phyloP scores from a whole-genome alignment of 2,888 invertebrate genomes.

The Clistopyga incitator region DNA sequence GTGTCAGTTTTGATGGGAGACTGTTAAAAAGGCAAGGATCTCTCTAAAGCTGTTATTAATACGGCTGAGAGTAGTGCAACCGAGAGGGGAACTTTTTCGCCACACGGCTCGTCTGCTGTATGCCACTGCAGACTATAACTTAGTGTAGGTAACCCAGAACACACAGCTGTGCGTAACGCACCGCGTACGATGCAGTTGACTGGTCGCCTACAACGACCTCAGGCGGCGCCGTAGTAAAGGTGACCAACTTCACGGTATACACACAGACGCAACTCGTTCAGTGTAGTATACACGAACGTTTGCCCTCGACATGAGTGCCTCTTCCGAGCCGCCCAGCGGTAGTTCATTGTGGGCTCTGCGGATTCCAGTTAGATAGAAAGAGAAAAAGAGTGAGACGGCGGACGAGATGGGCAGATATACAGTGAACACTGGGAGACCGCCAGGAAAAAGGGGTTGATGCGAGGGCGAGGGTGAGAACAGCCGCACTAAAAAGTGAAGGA shows the following conservation, averaged over 20 bases:
- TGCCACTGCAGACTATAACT: not conserved
- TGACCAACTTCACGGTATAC: not conserved
- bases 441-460: conserved; percentile 63
- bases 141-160: not conserved
- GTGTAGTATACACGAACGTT: conserved; percentile 64
- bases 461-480: conserved; percentile 52
- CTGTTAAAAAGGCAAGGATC: conserved; percentile 79
- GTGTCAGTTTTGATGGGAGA: conserved; percentile 71
- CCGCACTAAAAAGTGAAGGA: conserved; percentile 41
- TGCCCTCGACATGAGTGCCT: conserved; percentile 74
- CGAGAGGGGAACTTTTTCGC: conserved; percentile 55
- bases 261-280: not conserved
- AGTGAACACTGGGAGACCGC: conserved; percentile 24
- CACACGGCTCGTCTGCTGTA: conserved; percentile 6
- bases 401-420: conserved; percentile 49
- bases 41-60: conserved; percentile 78
- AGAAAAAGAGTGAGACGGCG: conserved; percentile 1
- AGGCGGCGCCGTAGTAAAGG: not conserved
- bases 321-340: conserved; percentile 50
- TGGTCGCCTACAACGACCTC: not conserved
- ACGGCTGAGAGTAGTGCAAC: conserved; percentile 69
- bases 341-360: conserved; percentile 75
- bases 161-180: not conserved
- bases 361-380: conserved; percentile 68
- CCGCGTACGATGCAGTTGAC: not conserved